Percentiles rank a stretch among this genome's conserved stretches.
These are phyloP conservation scores for Carcina quercana DNA, from an alignment of 2,888 invertebrate genomes.

Conservation along the genomic window DNA sequence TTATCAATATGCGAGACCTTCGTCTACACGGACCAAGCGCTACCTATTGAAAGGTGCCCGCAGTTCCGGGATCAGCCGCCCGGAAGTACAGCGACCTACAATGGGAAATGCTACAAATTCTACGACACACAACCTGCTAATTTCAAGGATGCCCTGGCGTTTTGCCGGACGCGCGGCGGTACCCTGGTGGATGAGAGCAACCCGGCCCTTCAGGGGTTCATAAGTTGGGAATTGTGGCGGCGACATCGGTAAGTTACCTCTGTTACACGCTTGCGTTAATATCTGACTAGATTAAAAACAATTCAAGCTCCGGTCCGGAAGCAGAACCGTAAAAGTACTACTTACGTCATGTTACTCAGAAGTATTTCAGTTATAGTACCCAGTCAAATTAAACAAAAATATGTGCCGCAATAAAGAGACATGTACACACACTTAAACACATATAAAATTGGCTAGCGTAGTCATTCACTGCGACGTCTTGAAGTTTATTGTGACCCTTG, in stretches of 20 bases:
- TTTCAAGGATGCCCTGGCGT: slow-evolving; percentile 85
- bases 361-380: too few relatives aligned
- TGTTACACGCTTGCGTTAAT: too few relatives aligned
- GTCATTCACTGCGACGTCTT: too few relatives aligned
- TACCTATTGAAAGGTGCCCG: slow-evolving; percentile 94
- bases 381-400: too few relatives aligned
- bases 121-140: slow-evolving; percentile 89
- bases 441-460: too few relatives aligned
- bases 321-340: too few relatives aligned
- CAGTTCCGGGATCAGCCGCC: slow-evolving; percentile 95
- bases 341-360: too few relatives aligned
- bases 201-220: slow-evolving; percentile 94
- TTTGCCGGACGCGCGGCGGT: slow-evolving; percentile 88
- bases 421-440: too few relatives aligned
- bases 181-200: slow-evolving; percentile 94
- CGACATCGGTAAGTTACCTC: slow-evolving; percentile 79
- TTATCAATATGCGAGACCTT: slow-evolving; percentile 95
- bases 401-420: too few relatives aligned
- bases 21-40: slow-evolving; percentile 92
- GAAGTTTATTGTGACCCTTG: too few relatives aligned
- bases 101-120: slow-evolving; percentile 96
- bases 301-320: too few relatives aligned
- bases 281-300: too few relatives aligned
- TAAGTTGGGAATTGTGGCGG: slow-evolving; percentile 95
- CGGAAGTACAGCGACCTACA: slow-evolving; percentile 94